Evolutionary conservation across 2,113 vertebrate genomes (phyloP), one percentile per base, ranked within the genome.

Genomic region (Lamprotornis superbus): DNA sequence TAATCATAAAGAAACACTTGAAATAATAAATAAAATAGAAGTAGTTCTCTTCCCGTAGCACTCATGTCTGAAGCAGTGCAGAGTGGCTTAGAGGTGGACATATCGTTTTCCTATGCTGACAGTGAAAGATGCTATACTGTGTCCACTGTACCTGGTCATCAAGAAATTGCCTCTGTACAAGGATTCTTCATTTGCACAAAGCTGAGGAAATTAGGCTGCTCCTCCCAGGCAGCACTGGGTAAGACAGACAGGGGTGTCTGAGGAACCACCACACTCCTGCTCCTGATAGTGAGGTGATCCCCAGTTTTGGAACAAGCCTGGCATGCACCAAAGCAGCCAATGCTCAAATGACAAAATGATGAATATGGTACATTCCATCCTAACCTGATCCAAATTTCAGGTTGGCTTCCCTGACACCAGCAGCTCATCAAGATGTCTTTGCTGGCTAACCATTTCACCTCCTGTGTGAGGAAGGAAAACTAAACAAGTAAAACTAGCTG

Each of bases 401-500:
- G 47, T 49, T 50, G 18, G 77, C 33, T 95, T 27, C 86, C 71
- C 88, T 53, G 76, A 87, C 67, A 93, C 40, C 64, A 22, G 39
- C 75, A 94, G 42, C 69, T 96, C 90, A 96, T 75, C 93, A 76
- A 91, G 91, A 95, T 92, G 60, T 87, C 84, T 90, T 4, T 71
- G 76, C 88, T 93, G 63, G 87, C 78, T 68, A 47, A 71, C 63
- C 83, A n/a, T 70, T 92, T 88, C 17, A 53, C 57, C 91, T 88
- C 91, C 63, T 39, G 76, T 47, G 67, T n/a, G 44, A 89, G 60
- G 46, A 94, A 80, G 65, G 91, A 78, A 81, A 80, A 74, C 13
- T 20, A 71, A 94, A 80, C 53, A 42, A 83, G 50, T 61, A 95
- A 96, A 97, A 95, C 64, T 56, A 92, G 94, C 96, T 97, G 96